phyloP scores from a whole-genome alignment of 1,140 invertebrate species.

The Contarinia nasturtii region DNA sequence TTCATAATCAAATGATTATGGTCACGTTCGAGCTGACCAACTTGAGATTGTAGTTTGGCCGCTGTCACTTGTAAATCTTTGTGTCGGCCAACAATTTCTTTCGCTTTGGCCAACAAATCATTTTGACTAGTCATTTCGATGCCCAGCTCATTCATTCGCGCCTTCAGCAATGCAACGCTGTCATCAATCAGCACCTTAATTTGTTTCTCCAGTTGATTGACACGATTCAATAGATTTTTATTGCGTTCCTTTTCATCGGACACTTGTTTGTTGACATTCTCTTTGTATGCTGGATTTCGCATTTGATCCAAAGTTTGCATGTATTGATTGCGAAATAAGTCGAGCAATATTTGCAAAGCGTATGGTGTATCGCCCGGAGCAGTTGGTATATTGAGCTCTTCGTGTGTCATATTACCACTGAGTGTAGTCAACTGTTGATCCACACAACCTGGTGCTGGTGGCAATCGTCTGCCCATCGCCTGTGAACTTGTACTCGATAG shows the following conservation, averaged over 20 bases:
- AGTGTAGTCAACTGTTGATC: slow-evolving; percentile 71
- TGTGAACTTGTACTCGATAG: slow-evolving; percentile 55
- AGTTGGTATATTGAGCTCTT: slow-evolving; percentile 59
- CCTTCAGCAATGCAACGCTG: slow-evolving; percentile 73
- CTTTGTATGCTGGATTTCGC: slow-evolving; percentile 54
- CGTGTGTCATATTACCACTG: slow-evolving; percentile 43
- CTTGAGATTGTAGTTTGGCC: slow-evolving; percentile 62
- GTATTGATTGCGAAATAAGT: slow-evolving; percentile 66
- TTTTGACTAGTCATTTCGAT: slow-evolving; percentile 66
- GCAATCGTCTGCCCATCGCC: slow-evolving; percentile 40
- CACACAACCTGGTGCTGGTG: slow-evolving; percentile 71
- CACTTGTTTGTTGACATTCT: slow-evolving; percentile 55
- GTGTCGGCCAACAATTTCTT: slow-evolving; percentile 79
- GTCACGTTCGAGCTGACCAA: slow-evolving; percentile 41
- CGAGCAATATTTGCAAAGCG: slow-evolving; percentile 65
- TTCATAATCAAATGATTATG: slow-evolving; percentile 44
- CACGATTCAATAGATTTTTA: slow-evolving; percentile 53
- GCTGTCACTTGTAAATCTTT: slow-evolving; percentile 78
- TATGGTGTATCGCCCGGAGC: slow-evolving; percentile 63
- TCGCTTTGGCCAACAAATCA: slow-evolving; percentile 72
- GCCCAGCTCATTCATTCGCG: slow-evolving; percentile 76
- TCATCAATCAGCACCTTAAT: slow-evolving; percentile 79
- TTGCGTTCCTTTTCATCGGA: slow-evolving; percentile 68
- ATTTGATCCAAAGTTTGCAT: slow-evolving; percentile 63
- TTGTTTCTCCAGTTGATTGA: slow-evolving; percentile 74